These are phyloP conservation scores for Tetragnatha montana DNA, from an alignment of 2,888 invertebrate species.

Conservation along the genomic window DNA sequence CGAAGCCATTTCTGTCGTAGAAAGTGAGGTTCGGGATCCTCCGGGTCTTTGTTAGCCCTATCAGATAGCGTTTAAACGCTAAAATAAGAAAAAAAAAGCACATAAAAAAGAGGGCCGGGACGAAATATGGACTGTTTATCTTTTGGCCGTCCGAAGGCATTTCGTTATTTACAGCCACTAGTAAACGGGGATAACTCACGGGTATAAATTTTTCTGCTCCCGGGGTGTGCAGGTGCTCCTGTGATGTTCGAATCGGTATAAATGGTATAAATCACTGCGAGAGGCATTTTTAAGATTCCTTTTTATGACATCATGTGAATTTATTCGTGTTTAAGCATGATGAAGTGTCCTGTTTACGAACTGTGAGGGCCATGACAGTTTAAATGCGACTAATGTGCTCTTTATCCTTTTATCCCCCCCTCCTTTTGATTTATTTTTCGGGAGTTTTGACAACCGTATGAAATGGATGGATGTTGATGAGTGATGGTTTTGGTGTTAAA, in stretches of 20 bases:
- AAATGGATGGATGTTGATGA: too few relatives aligned
- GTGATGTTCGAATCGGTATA: background rate
- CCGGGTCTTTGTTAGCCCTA: background rate
- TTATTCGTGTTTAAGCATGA: background rate
- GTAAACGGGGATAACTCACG: conserved; percentile 4
- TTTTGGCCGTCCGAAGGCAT: conserved; percentile 1
- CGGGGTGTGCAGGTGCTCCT: background rate
- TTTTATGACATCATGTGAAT: background rate
- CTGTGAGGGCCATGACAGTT: background rate
- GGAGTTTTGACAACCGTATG: too few relatives aligned
- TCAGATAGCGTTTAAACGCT: conserved; percentile 15
- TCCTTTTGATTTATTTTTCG: too few relatives aligned
- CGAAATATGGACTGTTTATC: conserved; percentile 34
- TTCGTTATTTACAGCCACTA: conserved; percentile 4
- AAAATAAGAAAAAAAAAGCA: too few relatives aligned
- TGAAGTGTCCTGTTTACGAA: background rate
- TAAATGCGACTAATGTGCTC: too few relatives aligned
- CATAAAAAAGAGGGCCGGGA: background rate
- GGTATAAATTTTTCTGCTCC: background rate
- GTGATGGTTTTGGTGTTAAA: too few relatives aligned
- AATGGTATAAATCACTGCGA: background rate
- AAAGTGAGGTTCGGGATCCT: background rate
- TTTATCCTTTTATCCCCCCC: too few relatives aligned
- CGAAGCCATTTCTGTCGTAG: background rate
- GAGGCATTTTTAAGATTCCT: background rate